Conservation (phyloP, 2,113 vertebrate genomes). For the Mustela lutreola region DNA sequence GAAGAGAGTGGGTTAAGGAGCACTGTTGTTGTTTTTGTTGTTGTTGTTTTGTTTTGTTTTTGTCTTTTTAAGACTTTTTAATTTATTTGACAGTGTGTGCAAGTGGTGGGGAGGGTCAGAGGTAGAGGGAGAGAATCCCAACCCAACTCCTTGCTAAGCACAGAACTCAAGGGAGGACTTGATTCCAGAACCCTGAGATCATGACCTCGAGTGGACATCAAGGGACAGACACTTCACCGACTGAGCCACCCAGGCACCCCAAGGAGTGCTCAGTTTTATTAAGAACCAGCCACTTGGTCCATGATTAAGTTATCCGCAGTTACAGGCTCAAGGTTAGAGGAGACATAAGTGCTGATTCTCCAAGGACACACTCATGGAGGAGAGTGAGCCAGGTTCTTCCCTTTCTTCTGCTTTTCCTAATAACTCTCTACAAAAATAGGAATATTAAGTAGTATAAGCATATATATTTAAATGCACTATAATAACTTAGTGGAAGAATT, state of each 20-base stretch:
- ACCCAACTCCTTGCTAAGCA: neutral
- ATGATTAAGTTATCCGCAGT: neutral
- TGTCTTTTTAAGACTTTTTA: neutral
- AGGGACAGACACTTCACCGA: neutral
- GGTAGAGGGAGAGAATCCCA: neutral
- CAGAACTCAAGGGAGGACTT: neutral
- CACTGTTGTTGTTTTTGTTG: neutral
- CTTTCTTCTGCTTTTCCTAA: neutral
- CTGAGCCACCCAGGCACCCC: neutral
- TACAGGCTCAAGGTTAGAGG: neutral
- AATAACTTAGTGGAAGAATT: neutral
- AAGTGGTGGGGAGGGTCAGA: neutral
- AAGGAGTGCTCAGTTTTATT: neutral
- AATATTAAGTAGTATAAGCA: neutral
- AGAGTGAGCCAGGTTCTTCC: neutral
- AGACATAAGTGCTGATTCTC: neutral
- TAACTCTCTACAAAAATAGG: neutral
- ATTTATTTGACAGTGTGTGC: neutral
- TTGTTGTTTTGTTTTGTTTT: too few species aligned
- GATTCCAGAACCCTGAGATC: neutral
- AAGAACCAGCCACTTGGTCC: neutral
- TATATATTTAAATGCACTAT: constrained; percentile 15
- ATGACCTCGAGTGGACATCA: neutral
- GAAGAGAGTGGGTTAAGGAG: neutral
- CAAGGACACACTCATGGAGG: neutral